These are phyloP conservation scores for Hydrochoerus hydrochaeris DNA, from an alignment of 2,113 vertebrate genomes.

Conservation along the genomic window DNA sequence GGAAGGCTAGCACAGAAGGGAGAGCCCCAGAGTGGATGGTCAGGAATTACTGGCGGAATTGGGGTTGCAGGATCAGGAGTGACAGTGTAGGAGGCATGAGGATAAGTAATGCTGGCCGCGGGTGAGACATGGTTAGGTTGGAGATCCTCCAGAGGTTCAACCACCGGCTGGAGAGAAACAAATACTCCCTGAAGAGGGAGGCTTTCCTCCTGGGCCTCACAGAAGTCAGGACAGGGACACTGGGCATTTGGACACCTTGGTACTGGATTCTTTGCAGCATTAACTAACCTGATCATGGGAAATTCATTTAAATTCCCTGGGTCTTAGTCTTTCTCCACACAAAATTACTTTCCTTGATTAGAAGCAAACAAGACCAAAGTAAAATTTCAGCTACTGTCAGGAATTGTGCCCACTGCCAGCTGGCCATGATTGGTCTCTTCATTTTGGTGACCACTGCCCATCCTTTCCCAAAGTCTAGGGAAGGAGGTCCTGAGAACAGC, in stretches of 20 bases:
- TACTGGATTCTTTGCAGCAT: not conserved
- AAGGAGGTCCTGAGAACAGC: not conserved
- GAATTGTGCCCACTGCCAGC: fast-evolving
- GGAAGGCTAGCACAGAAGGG: not conserved
- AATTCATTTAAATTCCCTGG: not conserved
- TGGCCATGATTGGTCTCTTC: not conserved
- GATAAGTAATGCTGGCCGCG: not conserved
- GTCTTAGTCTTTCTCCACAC: not conserved
- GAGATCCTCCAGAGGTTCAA: not conserved
- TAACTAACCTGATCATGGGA: not conserved
- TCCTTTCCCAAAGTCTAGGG: not conserved
- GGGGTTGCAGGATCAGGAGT: not conserved
- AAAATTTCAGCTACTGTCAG: not conserved
- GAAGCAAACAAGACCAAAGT: not conserved
- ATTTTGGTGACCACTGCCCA: too few relatives aligned
- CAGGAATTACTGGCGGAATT: not conserved
- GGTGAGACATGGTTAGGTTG: not conserved
- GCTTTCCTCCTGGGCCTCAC: not conserved
- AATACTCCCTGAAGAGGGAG: not conserved
- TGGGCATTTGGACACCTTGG: not conserved
- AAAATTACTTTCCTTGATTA: not conserved
- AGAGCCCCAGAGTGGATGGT: fast-evolving
- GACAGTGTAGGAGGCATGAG: fast-evolving
- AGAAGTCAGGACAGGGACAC: not conserved
- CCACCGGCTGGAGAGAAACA: not conserved